Evolutionary conservation across 2,888 invertebrate species (phyloP).

Genomic region (Girardia tigrina): DNA sequence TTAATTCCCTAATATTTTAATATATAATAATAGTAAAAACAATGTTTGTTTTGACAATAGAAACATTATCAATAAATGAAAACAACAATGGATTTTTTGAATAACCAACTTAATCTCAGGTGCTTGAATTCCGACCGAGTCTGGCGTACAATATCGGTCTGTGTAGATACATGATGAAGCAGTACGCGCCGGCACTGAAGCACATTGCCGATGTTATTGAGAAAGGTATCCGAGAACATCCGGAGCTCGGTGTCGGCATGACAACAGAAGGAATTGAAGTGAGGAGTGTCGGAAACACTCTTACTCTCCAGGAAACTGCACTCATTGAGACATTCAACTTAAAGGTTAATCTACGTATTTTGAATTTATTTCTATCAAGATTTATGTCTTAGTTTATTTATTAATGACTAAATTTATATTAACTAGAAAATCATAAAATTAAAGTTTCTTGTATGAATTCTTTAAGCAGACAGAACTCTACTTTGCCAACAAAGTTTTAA

Average conservation of each 20-base stretch:
- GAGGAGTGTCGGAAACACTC: constrained; percentile 83
- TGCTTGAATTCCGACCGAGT: constrained; percentile 53
- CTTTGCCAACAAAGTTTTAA: not conserved
- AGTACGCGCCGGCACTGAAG: constrained; percentile 76
- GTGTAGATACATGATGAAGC: constrained; percentile 80
- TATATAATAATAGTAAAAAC: too few relatives aligned
- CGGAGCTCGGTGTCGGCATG: constrained; percentile 88
- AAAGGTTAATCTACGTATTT: constrained; percentile 55
- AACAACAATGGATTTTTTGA: too few relatives aligned
- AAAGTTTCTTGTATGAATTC: not conserved
- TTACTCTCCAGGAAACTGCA: constrained; percentile 81
- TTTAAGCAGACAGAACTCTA: too few relatives aligned
- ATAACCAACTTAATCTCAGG: constrained; percentile 34
- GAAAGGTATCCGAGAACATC: constrained; percentile 83
- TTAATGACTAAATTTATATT: not conserved
- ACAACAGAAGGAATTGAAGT: constrained; percentile 66
- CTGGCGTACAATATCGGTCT: constrained; percentile 85
- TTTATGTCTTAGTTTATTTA: not conserved
- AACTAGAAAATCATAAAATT: not conserved
- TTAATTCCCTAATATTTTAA: too few relatives aligned
- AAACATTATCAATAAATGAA: too few relatives aligned
- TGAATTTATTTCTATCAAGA: not conserved
- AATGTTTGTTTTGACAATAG: too few relatives aligned
- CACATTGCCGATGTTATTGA: constrained; percentile 88
- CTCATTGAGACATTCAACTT: constrained; percentile 93